Percentiles rank a stretch among this genome's conserved stretches.
Evolutionary conservation across 2,888 invertebrate species (phyloP).

Genomic region (Tridacna crocea): DNA sequence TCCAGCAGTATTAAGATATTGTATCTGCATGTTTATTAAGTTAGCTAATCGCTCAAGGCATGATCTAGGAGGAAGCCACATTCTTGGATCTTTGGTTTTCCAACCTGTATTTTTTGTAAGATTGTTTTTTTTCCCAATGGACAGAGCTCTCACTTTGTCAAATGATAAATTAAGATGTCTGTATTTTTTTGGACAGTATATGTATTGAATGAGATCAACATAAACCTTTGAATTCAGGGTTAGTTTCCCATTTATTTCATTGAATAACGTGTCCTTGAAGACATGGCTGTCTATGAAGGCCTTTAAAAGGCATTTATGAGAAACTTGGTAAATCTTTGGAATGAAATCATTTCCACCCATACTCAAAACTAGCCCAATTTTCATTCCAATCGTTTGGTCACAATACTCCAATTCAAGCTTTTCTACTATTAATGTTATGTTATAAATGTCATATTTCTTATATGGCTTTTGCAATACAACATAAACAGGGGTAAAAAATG

Average conservation of each 20-base stretch:
- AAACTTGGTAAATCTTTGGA: constrained; percentile 1
- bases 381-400: neutral
- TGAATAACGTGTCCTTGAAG: neutral
- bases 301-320: neutral
- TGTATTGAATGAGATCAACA: neutral
- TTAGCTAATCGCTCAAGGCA: neutral
- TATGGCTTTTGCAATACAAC: constrained; percentile 12
- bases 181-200: neutral
- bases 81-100: constrained; percentile 11
- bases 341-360: constrained; percentile 26
- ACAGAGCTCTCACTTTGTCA: neutral
- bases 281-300: neutral
- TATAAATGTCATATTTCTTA: constrained; percentile 20
- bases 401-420: neutral
- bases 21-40: neutral
- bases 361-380: constrained; percentile 6
- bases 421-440: constrained; percentile 7
- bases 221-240: neutral
- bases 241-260: neutral
- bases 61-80: constrained; percentile 14
- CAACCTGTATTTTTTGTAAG: neutral
- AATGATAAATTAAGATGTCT: neutral
- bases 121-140: neutral
- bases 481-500: constrained; percentile 13
- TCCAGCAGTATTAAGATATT: neutral